Conservation (phyloP, 2,888 invertebrate species). For the Watsonalla binaria region DNA sequence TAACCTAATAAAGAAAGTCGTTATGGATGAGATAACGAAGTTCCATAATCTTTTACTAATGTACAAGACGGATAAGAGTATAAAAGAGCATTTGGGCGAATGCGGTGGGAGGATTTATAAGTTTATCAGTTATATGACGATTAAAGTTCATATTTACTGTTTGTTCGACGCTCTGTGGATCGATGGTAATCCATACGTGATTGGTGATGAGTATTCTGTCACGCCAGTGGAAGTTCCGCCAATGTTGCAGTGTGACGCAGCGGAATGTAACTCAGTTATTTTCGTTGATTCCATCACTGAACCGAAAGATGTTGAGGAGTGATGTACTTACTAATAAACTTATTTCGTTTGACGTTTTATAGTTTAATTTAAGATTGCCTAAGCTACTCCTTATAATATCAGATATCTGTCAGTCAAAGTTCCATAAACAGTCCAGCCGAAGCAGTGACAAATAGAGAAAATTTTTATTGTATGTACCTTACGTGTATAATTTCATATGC, state of each 20-base stretch:
- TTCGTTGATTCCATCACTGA: constrained; percentile 70
- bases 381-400: no score
- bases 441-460: no score
- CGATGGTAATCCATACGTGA: constrained; percentile 69
- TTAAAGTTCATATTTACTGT: constrained; percentile 70
- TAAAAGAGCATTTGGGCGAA: constrained; percentile 68
- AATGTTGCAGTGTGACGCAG: constrained; percentile 65
- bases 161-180: constrained; percentile 70
- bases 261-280: constrained; percentile 66
- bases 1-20: constrained; percentile 66
- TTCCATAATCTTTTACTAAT: constrained; percentile 65
- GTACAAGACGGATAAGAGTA: constrained; percentile 69
- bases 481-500: no score
- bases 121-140: constrained; percentile 71
- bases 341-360: constrained; percentile 6
- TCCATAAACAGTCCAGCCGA: no score
- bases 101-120: constrained; percentile 70
- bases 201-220: constrained; percentile 69
- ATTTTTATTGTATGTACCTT: no score
- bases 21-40: constrained; percentile 69
- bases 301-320: constrained; percentile 65
- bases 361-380: constrained; percentile 5
- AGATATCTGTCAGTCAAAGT: no score
- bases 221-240: constrained; percentile 69
- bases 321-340: constrained; percentile 18